Conservation (phyloP, 2,888 invertebrate species). For the Protophormia terraenovae region DNA sequence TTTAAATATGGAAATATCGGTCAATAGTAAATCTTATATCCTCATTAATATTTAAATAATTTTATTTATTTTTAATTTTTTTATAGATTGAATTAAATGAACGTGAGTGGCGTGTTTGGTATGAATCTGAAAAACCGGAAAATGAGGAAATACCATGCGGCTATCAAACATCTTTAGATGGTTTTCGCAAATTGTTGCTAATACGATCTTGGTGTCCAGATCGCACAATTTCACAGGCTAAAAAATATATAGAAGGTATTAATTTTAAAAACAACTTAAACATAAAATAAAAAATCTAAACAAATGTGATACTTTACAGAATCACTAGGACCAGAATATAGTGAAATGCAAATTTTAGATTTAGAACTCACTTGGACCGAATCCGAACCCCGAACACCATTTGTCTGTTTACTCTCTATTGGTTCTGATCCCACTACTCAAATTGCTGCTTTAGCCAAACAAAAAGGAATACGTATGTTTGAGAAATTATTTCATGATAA, state of each 20-base stretch:
- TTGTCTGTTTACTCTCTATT: slow-evolving; percentile 95
- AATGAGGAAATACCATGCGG: slow-evolving; percentile 95
- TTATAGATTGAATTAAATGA: slow-evolving; percentile 91
- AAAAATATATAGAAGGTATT: slow-evolving; percentile 92
- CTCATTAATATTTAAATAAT: no score
- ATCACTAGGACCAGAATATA: slow-evolving; percentile 92
- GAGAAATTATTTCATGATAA: not conserved
- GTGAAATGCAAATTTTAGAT: slow-evolving; percentile 95
- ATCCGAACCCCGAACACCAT: slow-evolving; percentile 92
- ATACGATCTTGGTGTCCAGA: slow-evolving; percentile 98
- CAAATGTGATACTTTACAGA: slow-evolving; percentile 82
- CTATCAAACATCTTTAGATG: slow-evolving; percentile 91
- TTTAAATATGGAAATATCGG: no score
- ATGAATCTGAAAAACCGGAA: slow-evolving; percentile 96
- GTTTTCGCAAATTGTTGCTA: slow-evolving; percentile 92
- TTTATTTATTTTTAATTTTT: no score
- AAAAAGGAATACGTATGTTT: slow-evolving; percentile 89
- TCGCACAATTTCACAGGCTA: slow-evolving; percentile 95
- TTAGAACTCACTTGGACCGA: slow-evolving; percentile 94
- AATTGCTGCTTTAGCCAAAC: slow-evolving; percentile 92
- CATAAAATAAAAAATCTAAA: not conserved
- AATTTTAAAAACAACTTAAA: not conserved
- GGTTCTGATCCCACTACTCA: slow-evolving; percentile 98
- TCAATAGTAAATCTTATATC: no score
- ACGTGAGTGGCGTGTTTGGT: slow-evolving; percentile 94